Base-by-base conservation (phyloP, 2,888 invertebrate genomes). In the Oeneis ivallda region DNA sequence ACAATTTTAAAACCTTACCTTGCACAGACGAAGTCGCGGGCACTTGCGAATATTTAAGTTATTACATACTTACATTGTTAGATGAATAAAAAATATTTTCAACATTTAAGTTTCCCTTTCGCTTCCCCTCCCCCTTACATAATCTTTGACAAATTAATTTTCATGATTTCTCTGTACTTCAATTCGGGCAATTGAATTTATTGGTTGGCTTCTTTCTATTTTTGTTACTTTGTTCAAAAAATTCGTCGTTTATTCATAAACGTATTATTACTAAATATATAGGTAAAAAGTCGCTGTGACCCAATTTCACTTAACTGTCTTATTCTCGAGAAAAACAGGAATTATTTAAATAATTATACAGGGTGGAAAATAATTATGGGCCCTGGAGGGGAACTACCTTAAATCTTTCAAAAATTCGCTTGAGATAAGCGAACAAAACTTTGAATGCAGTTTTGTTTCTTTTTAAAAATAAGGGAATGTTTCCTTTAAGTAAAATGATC, bases 81-180 rank as follows among this genome's bases (percentile, higher is more conserved):
- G 71, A 71, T 73, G 76, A 75, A 76, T 17, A 45, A 8, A 77
- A 79, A 77, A 75, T 76, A 52, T 57, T 66, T 72, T 72, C 73
- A 73, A 9, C 37, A 78, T 81, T n/a, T n/a, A n/a, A 79, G 77
- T 81, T 79, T 72, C 71, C 68, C 75, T 77, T 74, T 71, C 75
- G 45, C 53, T 34, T 71, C 78, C 65, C 67, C 64, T 69, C 72
- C 72, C 74, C 71, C 70, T 65, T 70, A 61, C 75, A 75, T 72
- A 72, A 71, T 70, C 73, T 74, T 74, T 77, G 78, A 79, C 80
- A 79, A 78, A 70, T 75, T 76, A 77, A 81, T 81, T 82, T 80
- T 81, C 79, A 78, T 81, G 78, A 78, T 80, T 79, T 75, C 74
- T 75, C 76, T 79, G 76, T 79, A 79, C 80, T 78, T 79, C 74